Percentiles rank a stretch among this genome's conserved stretches.
Conservation (phyloP, 2,888 invertebrate species). For the Matsumyia berberina region DNA sequence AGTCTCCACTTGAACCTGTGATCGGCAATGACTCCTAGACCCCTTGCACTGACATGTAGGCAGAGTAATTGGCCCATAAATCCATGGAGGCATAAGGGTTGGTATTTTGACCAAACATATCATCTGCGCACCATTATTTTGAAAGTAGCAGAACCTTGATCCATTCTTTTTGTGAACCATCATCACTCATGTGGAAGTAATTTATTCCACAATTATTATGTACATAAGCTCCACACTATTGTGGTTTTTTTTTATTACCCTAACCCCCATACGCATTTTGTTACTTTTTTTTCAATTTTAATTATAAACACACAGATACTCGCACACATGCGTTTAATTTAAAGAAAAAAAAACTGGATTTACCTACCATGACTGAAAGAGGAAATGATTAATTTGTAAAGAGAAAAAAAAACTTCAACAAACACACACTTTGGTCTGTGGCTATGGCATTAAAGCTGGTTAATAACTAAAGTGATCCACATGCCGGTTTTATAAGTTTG, state of each 20-base stretch:
- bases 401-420: neutral
- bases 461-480: conserved; percentile 36
- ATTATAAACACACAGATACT: neutral
- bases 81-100: no score
- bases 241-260: neutral
- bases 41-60: no score
- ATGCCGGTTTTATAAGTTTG: conserved; percentile 21
- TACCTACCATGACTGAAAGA: conserved; percentile 45
- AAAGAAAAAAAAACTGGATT: conserved; percentile 36
- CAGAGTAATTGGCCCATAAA: no score
- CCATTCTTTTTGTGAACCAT: neutral
- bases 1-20: no score
- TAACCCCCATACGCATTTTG: conserved; percentile 12
- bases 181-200: neutral
- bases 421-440: conserved; percentile 1
- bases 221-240: neutral
- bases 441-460: conserved; percentile 16
- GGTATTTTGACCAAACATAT: no score
- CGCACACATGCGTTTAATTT: neutral
- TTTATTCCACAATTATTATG: conserved; percentile 8
- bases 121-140: no score
- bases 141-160: no score
- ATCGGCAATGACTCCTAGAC: no score
- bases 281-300: neutral
- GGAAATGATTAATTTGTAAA: conserved; percentile 56